A percentile compares a stretch with the other conserved stretches of the same genome.
Evolutionary conservation across 2,888 invertebrate species (phyloP).

Genomic region (Rhimphoctona megacephalus): DNA sequence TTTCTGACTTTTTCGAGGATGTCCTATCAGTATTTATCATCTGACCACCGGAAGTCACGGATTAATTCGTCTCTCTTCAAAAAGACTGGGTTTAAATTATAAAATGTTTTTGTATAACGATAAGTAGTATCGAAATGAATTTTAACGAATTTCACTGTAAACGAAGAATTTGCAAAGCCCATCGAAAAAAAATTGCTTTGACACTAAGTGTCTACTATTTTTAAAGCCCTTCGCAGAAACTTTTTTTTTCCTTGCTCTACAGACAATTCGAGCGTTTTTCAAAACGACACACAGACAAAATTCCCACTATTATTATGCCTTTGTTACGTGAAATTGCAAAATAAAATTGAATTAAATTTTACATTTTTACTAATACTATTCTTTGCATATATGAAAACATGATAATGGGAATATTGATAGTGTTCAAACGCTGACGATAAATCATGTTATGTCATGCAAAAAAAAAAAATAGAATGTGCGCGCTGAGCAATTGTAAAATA

Average conservation of each 20-base stretch:
- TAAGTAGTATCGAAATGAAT: not conserved
- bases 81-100: not conserved
- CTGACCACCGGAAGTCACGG: not conserved
- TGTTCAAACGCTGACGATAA: constrained; percentile 39
- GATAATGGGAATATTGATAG: constrained; percentile 56
- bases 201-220: constrained; percentile 50
- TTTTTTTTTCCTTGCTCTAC: not conserved
- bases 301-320: not conserved
- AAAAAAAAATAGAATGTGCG: constrained; percentile 43
- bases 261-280: not conserved
- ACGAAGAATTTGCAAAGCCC: constrained; percentile 59
- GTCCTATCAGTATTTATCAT: not conserved
- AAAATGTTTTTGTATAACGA: not conserved
- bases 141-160: constrained; percentile 18
- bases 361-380: not conserved
- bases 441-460: constrained; percentile 54
- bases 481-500: constrained; percentile 40
- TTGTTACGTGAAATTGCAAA: not conserved
- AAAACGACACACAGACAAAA: not conserved
- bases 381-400: not conserved
- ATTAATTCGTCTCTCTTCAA: not conserved
- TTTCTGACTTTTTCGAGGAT: not conserved
- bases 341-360: not conserved
- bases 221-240: constrained; percentile 16
- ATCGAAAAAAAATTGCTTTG: constrained; percentile 44